Percentiles rank a stretch among this genome's conserved stretches.
Conservation (phyloP, 2,797 vertebrate genomes). For the Anguilla marmorata region DNA sequence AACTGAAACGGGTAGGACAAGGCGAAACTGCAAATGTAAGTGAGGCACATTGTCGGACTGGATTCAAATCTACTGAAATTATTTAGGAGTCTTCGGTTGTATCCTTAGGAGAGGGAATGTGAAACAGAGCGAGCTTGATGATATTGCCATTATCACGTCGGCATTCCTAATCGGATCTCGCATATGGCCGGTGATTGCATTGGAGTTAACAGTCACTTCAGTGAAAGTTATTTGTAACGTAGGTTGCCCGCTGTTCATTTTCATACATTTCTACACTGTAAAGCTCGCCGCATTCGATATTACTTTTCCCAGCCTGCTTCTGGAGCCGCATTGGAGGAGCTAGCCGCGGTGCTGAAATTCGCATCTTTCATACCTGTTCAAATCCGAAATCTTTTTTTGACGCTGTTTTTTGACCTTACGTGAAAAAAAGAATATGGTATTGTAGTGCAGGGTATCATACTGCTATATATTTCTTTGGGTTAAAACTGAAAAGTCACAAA, state of each 20-base stretch:
- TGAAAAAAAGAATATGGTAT: neutral
- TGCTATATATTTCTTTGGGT: neutral
- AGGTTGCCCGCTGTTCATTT: neutral
- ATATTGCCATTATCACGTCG: neutral
- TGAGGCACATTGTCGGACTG: neutral
- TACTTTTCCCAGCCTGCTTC: neutral
- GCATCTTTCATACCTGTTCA: neutral
- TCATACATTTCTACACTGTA: neutral
- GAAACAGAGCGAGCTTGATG: neutral
- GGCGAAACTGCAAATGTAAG: neutral
- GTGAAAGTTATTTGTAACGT: neutral
- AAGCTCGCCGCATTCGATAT: neutral
- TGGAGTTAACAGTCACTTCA: neutral
- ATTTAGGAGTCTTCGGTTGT: neutral
- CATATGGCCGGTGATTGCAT: neutral
- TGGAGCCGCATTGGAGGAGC: neutral
- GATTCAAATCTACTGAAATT: neutral
- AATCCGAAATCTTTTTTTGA: neutral
- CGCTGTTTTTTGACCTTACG: neutral
- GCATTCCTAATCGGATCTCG: neutral
- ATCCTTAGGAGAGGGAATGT: neutral
- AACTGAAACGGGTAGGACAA: neutral
- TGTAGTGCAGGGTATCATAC: neutral
- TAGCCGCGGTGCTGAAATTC: constrained; percentile 36
- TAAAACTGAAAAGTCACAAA: neutral